Percentiles rank a stretch among this genome's conserved stretches.
phyloP scores from a whole-genome alignment of 2,113 vertebrate genomes.

The Murina feae region DNA sequence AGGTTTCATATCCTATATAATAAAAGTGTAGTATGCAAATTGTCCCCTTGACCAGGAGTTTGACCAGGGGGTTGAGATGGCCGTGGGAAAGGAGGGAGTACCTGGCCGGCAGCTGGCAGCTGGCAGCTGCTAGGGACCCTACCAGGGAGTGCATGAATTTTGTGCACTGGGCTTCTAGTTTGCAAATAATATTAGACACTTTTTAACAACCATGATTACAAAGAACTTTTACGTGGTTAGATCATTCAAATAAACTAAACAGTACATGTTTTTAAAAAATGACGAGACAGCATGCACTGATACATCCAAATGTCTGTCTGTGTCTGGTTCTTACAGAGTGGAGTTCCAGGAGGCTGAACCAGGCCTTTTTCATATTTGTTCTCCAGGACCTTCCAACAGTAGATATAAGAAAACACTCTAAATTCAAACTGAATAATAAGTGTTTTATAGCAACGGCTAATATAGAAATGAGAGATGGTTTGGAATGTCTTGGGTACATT shows the following conservation, averaged over 20 bases:
- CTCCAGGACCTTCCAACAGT: not conserved
- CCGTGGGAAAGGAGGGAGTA: too few species aligned
- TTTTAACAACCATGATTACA: not conserved
- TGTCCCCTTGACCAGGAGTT: too few species aligned
- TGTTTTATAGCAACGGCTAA: not conserved
- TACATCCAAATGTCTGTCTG: not conserved
- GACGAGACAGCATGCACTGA: not conserved
- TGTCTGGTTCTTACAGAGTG: not conserved
- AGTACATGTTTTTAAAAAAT: not conserved
- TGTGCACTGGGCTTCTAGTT: too few species aligned
- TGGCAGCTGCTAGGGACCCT: too few species aligned
- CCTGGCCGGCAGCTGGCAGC: too few species aligned
- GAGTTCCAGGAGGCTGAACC: not conserved
- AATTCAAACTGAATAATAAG: not conserved
- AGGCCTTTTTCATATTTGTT: not conserved
- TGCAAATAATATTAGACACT: not conserved
- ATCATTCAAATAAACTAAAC: not conserved
- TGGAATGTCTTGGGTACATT: not conserved
- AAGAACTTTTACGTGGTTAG: not conserved
- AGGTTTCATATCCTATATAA: not conserved
- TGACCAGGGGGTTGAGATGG: too few species aligned
- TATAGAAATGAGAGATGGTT: not conserved
- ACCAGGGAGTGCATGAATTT: too few species aligned
- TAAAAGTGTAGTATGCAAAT: too few species aligned
- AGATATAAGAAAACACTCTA: not conserved